Base-by-base conservation (phyloP, 2,113 vertebrate species). In the Henicopernis longicauda region DNA sequence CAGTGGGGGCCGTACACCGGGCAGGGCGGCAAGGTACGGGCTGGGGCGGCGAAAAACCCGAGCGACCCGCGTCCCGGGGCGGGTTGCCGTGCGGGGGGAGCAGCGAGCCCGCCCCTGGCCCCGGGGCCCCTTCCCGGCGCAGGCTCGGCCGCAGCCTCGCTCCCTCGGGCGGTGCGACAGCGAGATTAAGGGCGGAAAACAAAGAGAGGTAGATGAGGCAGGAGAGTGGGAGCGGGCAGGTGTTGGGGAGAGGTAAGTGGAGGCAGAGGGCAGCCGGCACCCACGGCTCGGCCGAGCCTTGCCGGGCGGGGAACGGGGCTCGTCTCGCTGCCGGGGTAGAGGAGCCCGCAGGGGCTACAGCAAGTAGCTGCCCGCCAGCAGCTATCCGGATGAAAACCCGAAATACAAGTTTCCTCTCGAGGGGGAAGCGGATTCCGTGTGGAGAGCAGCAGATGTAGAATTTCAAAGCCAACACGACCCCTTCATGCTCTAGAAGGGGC, bases 191-290 rank as follows among this genome's bases (percentile, higher is more conserved):
- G 11, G 13, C 27, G 7, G 50, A 19, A 27, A 32, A 13, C 12
- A 16, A 32, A 38, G 36, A 36, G 55, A 11, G 23, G 57, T 4
- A 45, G 22, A 7, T 5, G 21, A 32, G 26, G 44, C 31, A 16
- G 23, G 62, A 52, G 58, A 73, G 36, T 7, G 25, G 63, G 45
- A 32, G 16, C 16, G 38, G 12, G 38, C 27, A 9, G 6, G 44
- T 16, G 22, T 0, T 4, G 38, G 14, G 20, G 32, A 34, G 36
- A 8, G 6, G n/a, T 1, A 13, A 31, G 65, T 1, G 29, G 42
- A 36, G 18, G 58, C n/a, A 29, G 31, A 13, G 23, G 25, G 40
- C 52, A 31, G 80, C 22, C 10, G 79, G 73, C 27, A 7, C 27
- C 18, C 2, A 6, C 21, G 31, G 62, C 34, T 70, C 38, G 38